These are phyloP conservation scores for Solea senegalensis DNA, from an alignment of 2,113 vertebrate genomes.

Conservation along the genomic window DNA sequence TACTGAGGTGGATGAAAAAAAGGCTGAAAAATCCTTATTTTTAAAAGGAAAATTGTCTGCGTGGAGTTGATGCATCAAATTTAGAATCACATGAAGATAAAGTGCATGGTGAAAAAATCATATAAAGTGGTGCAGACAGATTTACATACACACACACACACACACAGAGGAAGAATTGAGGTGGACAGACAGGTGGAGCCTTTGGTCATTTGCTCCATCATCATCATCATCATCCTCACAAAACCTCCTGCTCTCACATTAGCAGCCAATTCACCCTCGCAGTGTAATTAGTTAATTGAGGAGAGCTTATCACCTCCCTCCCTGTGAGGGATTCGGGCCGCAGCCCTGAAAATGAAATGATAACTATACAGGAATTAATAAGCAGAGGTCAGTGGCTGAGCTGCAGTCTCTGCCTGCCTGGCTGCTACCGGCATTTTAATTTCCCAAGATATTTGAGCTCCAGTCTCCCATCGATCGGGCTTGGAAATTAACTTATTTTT, in stretches of 20 bases:
- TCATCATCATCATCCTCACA: constrained; percentile 24
- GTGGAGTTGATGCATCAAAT: background rate
- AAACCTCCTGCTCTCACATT: constrained; percentile 80
- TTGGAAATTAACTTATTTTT: constrained; percentile 99
- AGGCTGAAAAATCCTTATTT: background rate
- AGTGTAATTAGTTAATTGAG: constrained; percentile 97
- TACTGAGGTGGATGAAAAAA: too few relatives aligned
- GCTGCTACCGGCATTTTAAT: constrained; percentile 87
- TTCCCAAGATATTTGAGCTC: constrained; percentile 99
- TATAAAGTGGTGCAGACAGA: background rate
- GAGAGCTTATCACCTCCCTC: constrained; percentile 78
- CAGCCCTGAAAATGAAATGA: constrained; percentile 75
- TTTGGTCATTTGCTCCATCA: constrained; percentile 63
- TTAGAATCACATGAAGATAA: background rate
- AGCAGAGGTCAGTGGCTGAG: constrained; percentile 87
- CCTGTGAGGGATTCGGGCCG: constrained; percentile 52
- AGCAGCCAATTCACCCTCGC: constrained; percentile 88
- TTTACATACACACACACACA: background rate
- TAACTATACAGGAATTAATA: constrained; percentile 92
- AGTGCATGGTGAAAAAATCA: background rate
- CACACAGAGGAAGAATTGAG: background rate
- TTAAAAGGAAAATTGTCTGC: background rate
- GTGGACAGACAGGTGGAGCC: constrained; percentile 12
- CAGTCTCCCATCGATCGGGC: constrained; percentile 96
- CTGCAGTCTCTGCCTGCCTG: constrained; percentile 26